Conservation (phyloP, 1,140 invertebrate species). For the Drosophila lini region DNA sequence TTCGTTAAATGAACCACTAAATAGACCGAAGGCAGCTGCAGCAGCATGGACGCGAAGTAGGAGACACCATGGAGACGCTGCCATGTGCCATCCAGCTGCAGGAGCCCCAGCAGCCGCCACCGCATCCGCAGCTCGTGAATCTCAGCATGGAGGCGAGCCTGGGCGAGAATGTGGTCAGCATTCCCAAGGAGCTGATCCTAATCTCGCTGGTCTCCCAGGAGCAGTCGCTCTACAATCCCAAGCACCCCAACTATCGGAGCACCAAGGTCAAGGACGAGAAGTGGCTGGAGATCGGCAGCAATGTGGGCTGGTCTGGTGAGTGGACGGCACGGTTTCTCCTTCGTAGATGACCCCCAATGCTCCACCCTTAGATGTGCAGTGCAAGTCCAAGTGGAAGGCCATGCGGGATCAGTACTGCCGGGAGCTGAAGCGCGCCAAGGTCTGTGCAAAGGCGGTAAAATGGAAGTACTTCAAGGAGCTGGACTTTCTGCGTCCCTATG, state of each 20-base stretch:
- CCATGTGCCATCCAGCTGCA: slow-evolving; percentile 54
- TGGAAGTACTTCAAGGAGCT: slow-evolving; percentile 83
- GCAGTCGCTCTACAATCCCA: slow-evolving; percentile 77
- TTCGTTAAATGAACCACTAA: slow-evolving; percentile 22
- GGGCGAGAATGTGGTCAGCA: slow-evolving; percentile 55
- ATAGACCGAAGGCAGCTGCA: slow-evolving; percentile 10
- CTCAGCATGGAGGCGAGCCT: slow-evolving; percentile 51
- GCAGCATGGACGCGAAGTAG: slow-evolving; percentile 36
- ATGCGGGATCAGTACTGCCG: slow-evolving; percentile 81
- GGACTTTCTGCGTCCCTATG: slow-evolving; percentile 77
- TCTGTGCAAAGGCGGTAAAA: slow-evolving; percentile 70
- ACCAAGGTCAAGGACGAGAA: slow-evolving; percentile 75
- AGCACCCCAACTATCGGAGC: slow-evolving; percentile 75
- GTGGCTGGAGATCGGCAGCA: slow-evolving; percentile 72
- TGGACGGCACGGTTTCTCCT: neutral
- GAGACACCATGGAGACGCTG: slow-evolving; percentile 55
- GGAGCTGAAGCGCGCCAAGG: slow-evolving; percentile 75
- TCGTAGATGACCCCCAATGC: neutral
- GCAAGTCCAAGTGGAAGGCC: slow-evolving; percentile 82
- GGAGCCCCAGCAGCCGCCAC: slow-evolving; percentile 52
- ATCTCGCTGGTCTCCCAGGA: slow-evolving; percentile 76
- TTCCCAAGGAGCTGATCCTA: slow-evolving; percentile 74
- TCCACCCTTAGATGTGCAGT: slow-evolving; percentile 53
- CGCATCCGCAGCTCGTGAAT: slow-evolving; percentile 52
- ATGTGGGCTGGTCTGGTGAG: slow-evolving; percentile 76